These are phyloP conservation scores for Hemibagrus wyckioides DNA, from an alignment of 2,113 vertebrate genomes.

Conservation along the genomic window DNA sequence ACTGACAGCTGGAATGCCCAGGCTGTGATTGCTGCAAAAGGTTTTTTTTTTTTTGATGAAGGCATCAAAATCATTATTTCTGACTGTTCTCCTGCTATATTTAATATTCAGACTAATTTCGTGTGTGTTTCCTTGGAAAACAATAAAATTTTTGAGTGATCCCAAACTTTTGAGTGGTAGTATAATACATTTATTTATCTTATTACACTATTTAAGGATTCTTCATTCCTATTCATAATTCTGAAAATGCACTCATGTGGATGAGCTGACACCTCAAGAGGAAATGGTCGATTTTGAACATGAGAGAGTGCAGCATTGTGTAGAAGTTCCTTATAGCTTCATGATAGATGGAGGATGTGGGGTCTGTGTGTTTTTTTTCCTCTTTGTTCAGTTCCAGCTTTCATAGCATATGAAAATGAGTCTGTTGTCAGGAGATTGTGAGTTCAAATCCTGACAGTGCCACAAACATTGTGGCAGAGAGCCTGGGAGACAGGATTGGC, in stretches of 20 bases:
- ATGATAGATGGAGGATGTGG: background rate
- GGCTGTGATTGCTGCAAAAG: no score
- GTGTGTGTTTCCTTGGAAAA: no score
- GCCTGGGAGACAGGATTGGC: background rate
- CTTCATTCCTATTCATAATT: background rate
- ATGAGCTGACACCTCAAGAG: background rate
- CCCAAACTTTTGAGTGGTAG: no score
- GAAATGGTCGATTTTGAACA: background rate
- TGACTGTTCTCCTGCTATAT: no score
- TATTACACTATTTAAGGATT: background rate
- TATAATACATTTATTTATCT: background rate
- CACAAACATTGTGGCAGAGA: background rate
- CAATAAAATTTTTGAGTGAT: no score
- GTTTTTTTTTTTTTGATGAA: no score
- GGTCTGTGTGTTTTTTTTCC: background rate
- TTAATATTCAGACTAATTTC: no score
- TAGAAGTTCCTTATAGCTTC: background rate
- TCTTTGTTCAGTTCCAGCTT: background rate
- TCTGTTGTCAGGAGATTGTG: background rate
- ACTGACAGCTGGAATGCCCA: no score
- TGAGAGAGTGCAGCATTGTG: background rate
- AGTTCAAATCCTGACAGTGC: background rate
- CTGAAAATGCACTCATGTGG: background rate
- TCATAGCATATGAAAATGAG: background rate
- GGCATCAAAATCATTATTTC: no score